A percentile compares a stretch with the other conserved stretches of the same genome.
These are phyloP conservation scores for Hippocampus zosterae DNA, from an alignment of 2,113 vertebrate genomes.

Conservation along the genomic window DNA sequence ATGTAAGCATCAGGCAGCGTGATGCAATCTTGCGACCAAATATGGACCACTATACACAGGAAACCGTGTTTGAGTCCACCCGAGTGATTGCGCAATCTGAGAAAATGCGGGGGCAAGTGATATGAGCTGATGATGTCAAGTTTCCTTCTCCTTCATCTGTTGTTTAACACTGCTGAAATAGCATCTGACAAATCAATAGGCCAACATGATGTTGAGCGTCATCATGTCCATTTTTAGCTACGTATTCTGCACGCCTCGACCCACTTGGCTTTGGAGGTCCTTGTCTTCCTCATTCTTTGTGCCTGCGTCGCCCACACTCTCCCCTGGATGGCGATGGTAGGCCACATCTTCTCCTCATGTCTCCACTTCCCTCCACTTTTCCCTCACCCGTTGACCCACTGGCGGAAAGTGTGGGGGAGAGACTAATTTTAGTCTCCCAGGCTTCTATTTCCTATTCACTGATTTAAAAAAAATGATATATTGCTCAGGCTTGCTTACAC, in stretches of 20 bases:
- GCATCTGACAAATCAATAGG: conserved; percentile 54
- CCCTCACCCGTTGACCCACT: conserved; percentile 76
- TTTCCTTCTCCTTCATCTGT: conserved; percentile 43
- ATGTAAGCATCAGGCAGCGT: conserved; percentile 1
- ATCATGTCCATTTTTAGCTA: conserved; percentile 60
- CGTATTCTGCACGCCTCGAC: conserved; percentile 40
- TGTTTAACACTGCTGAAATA: conserved; percentile 60
- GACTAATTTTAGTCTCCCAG: conserved; percentile 68
- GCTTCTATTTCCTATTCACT: conserved; percentile 65
- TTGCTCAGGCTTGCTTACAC: conserved; percentile 51
- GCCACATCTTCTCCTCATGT: conserved; percentile 52
- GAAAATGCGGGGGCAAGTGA: conserved; percentile 40
- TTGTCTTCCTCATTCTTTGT: conserved; percentile 63
- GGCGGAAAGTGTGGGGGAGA: conserved; percentile 73
- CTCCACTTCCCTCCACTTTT: conserved; percentile 52
- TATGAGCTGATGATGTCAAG: conserved; percentile 55
- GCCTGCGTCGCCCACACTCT: conserved; percentile 64
- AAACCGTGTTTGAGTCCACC: conserved; percentile 19
- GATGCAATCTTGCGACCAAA: conserved; percentile 28
- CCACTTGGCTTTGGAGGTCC: conserved; percentile 67
- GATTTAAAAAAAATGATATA: conserved; percentile 15
- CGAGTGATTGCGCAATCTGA: conserved; percentile 42
- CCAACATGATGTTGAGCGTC: conserved; percentile 59
- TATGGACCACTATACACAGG: conserved; percentile 32
- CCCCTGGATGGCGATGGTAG: conserved; percentile 51